Percentiles rank a stretch among this genome's conserved stretches.
phyloP scores from a whole-genome alignment of 2,888 invertebrate species.

The Heliconius charithonia region DNA sequence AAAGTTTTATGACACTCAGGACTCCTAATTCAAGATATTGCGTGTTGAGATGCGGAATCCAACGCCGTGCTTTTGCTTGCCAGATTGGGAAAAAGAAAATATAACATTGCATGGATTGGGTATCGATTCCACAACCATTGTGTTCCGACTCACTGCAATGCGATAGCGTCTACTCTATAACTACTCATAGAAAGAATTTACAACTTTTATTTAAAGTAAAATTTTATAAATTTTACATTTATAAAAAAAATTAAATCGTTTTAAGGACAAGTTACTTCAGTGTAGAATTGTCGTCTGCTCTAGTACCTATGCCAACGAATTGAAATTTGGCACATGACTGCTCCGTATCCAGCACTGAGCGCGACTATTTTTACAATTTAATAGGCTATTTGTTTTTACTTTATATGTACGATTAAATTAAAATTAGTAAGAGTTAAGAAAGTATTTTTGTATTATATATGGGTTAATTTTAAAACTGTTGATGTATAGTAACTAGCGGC shows the following conservation, averaged over 20 bases:
- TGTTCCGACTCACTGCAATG: too few species aligned
- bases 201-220: too few species aligned
- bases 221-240: neutral
- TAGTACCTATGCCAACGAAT: slow-evolving; percentile 26
- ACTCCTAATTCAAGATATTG: too few species aligned
- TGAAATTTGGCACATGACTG: slow-evolving; percentile 27
- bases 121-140: too few species aligned
- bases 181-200: too few species aligned
- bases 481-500: neutral
- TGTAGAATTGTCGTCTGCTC: neutral
- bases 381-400: slow-evolving; percentile 21
- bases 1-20: too few species aligned
- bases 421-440: neutral
- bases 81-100: too few species aligned
- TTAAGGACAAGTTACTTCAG: slow-evolving; percentile 21
- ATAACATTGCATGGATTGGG: too few species aligned
- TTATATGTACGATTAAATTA: neutral
- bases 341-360: slow-evolving; percentile 7
- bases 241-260: slow-evolving; percentile 9
- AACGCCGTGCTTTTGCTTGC: too few species aligned
- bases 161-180: too few species aligned
- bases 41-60: too few species aligned
- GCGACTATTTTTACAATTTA: slow-evolving; percentile 10
- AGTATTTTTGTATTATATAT: neutral
- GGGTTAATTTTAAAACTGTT: neutral